Conservation (phyloP, 2,113 vertebrate species). For the Arizona elegans region DNA sequence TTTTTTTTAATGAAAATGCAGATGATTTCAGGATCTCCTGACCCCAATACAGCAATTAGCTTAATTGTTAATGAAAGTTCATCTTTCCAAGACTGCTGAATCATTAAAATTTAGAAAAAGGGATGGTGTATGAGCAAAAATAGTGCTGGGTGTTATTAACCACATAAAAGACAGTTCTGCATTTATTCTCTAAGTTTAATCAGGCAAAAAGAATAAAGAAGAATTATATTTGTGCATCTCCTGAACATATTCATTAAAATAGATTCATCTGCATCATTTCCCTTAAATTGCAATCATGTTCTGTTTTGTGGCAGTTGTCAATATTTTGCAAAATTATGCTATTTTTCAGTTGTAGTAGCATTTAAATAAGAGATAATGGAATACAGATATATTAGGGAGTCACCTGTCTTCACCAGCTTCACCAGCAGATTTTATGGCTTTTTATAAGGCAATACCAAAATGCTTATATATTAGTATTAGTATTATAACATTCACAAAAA, state of each 20-base stretch:
- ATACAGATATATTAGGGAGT: background rate
- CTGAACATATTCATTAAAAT: constrained; percentile 69
- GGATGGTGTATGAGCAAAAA: background rate
- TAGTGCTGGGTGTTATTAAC: constrained; percentile 34
- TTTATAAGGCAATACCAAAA: background rate
- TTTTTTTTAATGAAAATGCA: constrained; percentile 33
- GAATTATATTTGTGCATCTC: constrained; percentile 55
- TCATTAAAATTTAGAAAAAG: constrained; percentile 43
- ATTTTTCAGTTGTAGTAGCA: constrained; percentile 18
- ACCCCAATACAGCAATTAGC: background rate
- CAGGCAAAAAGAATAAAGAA: constrained; percentile 65
- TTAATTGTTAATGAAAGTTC: constrained; percentile 37
- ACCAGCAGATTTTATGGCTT: constrained; percentile 7
- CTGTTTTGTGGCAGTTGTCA: constrained; percentile 62
- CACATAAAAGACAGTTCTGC: constrained; percentile 39
- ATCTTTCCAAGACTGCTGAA: constrained; percentile 40
- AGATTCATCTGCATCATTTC: constrained; percentile 79
- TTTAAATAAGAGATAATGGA: constrained; percentile 20
- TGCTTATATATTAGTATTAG: background rate
- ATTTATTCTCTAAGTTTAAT: constrained; percentile 57
- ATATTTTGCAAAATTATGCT: constrained; percentile 62
- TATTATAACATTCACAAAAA: background rate
- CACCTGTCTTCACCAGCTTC: background rate
- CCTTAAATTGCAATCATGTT: constrained; percentile 67
- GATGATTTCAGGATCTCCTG: background rate